Evolutionary conservation across 2,113 vertebrate genomes (phyloP).

Genomic region (Spermophilus dauricus): DNA sequence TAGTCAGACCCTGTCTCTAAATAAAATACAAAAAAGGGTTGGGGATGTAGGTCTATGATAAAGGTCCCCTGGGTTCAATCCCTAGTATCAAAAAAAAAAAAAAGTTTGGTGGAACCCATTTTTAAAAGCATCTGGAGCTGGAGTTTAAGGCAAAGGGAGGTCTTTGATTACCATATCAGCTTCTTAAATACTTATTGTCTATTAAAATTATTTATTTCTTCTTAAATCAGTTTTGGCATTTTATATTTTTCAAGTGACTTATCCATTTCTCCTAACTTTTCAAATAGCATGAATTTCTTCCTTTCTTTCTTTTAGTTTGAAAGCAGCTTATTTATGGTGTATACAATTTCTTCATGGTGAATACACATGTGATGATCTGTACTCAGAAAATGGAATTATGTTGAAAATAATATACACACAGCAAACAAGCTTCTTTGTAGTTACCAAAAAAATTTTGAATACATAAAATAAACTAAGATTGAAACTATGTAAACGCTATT

Average conservation of each 20-base stretch:
- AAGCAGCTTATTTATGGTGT: conserved; percentile 83
- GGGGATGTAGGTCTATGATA: too few relatives aligned
- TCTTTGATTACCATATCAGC: too few relatives aligned
- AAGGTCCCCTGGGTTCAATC: too few relatives aligned
- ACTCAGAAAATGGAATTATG: conserved; percentile 74
- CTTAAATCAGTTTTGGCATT: not conserved
- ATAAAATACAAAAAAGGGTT: too few relatives aligned
- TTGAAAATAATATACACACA: conserved; percentile 42
- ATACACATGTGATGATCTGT: conserved; percentile 78
- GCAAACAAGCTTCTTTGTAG: conserved; percentile 73
- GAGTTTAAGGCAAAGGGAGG: too few relatives aligned
- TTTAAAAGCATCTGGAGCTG: too few relatives aligned
- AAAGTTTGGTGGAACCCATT: too few relatives aligned
- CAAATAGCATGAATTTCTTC: not conserved
- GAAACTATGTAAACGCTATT: conserved; percentile 77
- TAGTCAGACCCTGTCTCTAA: too few relatives aligned
- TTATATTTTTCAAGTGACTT: not conserved
- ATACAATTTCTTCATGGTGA: conserved; percentile 81
- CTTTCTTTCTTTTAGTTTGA: conserved; percentile 58
- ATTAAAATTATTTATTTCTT: not conserved
- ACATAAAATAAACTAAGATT: conserved; percentile 72
- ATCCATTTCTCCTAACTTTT: not conserved
- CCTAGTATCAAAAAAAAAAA: too few relatives aligned
- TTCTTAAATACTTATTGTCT: too few relatives aligned
- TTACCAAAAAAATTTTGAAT: conserved; percentile 66